phyloP scores from a whole-genome alignment of 2,888 invertebrate species.

The Mythimna ferrago region DNA sequence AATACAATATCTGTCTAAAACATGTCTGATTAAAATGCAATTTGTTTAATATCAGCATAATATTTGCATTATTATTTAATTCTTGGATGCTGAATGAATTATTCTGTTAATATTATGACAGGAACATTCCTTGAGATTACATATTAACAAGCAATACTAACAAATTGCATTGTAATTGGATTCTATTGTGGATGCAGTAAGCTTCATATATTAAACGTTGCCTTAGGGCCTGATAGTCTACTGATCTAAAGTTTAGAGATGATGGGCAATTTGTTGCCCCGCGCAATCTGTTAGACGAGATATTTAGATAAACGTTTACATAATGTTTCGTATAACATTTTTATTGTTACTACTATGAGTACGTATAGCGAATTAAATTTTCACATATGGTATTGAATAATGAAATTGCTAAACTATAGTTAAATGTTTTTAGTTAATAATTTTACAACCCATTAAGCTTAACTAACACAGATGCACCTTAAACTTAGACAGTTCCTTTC shows the following conservation, averaged over 20 bases:
- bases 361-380: constrained; percentile 17
- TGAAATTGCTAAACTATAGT: constrained; percentile 37
- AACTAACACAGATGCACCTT: constrained; percentile 9
- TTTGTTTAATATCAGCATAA: constrained; percentile 25
- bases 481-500: constrained; percentile 12
- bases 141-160: constrained; percentile 63
- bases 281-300: constrained; percentile 22
- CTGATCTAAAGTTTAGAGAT: constrained; percentile 42
- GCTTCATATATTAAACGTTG: constrained; percentile 22
- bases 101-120: constrained; percentile 39
- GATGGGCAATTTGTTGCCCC: constrained; percentile 40
- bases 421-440: constrained; percentile 13
- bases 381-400: constrained; percentile 14
- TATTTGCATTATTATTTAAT: constrained; percentile 28
- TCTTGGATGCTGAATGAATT: constrained; percentile 48
- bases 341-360: constrained; percentile 21
- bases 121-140: constrained; percentile 53
- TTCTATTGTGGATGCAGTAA: constrained; percentile 52
- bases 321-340: constrained; percentile 27
- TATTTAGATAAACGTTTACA: constrained; percentile 20
- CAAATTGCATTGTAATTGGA: constrained; percentile 63
- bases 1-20: constrained; percentile 13
- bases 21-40: constrained; percentile 27
- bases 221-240: constrained; percentile 34
- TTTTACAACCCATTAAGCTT: constrained; percentile 28